Evolutionary conservation across 35 echinoderm and acorn worm genomes (phyloP).

Genomic region (Strongylocentrotus purpuratus): DNA sequence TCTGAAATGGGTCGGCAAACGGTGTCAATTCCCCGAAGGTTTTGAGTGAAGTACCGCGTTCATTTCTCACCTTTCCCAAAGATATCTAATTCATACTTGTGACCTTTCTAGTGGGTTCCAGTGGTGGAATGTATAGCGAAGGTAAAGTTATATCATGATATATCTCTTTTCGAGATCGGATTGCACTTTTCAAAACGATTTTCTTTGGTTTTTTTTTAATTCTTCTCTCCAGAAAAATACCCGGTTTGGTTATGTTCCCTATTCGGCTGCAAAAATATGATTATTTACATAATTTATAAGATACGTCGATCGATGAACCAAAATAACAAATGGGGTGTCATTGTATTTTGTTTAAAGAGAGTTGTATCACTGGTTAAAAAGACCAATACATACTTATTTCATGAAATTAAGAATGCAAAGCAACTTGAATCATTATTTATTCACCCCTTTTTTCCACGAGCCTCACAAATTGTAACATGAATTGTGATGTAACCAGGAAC

Average conservation of each 20-base stretch:
- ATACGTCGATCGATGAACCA: too few relatives aligned
- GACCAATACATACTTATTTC: too few relatives aligned
- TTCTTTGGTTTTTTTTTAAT: not conserved
- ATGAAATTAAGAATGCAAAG: too few relatives aligned
- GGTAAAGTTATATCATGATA: not conserved
- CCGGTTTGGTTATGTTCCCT: too few relatives aligned
- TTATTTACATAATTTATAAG: too few relatives aligned
- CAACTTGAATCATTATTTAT: too few relatives aligned
- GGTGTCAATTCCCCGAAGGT: not conserved
- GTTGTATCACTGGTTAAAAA: too few relatives aligned
- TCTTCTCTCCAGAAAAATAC: not conserved
- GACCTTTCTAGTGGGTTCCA: not conserved
- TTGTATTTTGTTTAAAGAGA: too few relatives aligned
- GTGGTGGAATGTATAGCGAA: not conserved
- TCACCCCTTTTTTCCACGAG: too few relatives aligned
- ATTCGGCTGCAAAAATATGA: not conserved
- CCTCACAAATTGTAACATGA: not conserved
- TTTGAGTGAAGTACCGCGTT: not conserved
- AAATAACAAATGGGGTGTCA: too few relatives aligned
- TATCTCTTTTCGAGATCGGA: not conserved
- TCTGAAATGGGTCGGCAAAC: not conserved
- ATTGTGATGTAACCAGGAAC: not conserved
- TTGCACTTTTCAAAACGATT: constrained; percentile 1
- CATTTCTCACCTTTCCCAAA: constrained; percentile 1
- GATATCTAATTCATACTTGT: constrained; percentile 8